phyloP scores from a whole-genome alignment of 2,113 vertebrate genomes.

The Patagioenas fasciata region DNA sequence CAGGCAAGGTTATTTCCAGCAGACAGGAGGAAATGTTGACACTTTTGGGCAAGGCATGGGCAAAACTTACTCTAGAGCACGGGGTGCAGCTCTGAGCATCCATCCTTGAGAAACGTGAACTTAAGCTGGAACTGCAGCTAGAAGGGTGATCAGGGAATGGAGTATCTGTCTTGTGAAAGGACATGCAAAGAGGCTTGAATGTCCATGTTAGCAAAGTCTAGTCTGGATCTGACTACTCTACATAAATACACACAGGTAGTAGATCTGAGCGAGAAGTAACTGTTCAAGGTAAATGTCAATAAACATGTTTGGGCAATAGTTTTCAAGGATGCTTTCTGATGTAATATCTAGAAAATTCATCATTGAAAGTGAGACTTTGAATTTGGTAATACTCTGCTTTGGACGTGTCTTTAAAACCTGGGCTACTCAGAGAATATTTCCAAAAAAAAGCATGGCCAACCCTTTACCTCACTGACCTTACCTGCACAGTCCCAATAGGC shows the following conservation, averaged over 20 bases:
- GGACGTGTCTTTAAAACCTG: not conserved
- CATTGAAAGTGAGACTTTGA: not conserved
- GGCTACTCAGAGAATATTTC: not conserved
- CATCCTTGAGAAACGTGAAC: not conserved
- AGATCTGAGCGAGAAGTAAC: not conserved
- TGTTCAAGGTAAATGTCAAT: not conserved
- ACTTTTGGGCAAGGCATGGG: accelerated
- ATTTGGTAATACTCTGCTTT: not conserved
- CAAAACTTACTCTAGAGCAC: not conserved
- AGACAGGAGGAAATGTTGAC: not conserved
- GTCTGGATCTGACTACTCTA: not conserved
- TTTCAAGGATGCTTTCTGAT: not conserved
- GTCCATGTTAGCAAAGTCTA: not conserved
- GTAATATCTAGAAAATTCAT: not conserved
- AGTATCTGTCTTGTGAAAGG: not conserved
- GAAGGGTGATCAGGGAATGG: not conserved
- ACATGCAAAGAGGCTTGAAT: not conserved
- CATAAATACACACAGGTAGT: not conserved
- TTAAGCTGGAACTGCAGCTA: not conserved
- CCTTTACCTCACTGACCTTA: not conserved
- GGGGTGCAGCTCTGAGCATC: not conserved
- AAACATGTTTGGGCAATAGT: accelerated
- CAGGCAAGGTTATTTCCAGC: not conserved
- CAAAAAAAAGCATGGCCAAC: not conserved
- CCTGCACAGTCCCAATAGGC: not conserved